Conservation (phyloP, 2,113 vertebrate species). For the Xiphophorus maculatus region DNA sequence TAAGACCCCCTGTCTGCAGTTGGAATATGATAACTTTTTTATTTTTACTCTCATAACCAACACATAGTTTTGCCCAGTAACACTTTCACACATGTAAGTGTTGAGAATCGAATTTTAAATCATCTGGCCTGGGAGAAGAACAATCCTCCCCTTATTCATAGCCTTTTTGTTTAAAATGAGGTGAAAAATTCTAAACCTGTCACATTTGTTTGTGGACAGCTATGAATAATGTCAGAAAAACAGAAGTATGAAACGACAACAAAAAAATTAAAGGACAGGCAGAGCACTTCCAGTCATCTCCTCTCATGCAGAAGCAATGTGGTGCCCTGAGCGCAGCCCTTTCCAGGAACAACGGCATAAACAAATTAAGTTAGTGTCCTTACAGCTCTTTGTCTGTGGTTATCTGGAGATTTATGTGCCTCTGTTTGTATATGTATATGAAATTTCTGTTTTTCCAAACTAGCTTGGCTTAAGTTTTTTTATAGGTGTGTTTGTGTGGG, state of each 20-base stretch:
- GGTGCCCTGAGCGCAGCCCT: constrained; percentile 51
- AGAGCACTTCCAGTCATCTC: constrained; percentile 39
- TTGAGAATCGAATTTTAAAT: not conserved
- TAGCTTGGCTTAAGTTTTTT: constrained; percentile 3
- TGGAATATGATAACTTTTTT: not conserved
- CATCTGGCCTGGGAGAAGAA: no score
- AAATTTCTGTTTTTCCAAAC: constrained; percentile 25
- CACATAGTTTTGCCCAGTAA: not conserved
- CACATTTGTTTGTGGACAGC: not conserved
- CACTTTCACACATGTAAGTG: not conserved
- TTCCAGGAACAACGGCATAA: constrained; percentile 67
- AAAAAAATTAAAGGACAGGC: not conserved
- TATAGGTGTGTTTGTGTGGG: constrained; percentile 4
- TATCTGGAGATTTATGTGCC: constrained; percentile 30
- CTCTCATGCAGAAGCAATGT: constrained; percentile 51
- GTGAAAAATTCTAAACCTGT: not conserved
- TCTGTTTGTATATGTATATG: constrained; percentile 10
- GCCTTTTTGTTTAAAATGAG: not conserved
- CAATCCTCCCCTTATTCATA: not conserved
- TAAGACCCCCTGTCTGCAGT: not conserved
- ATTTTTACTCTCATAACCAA: not conserved
- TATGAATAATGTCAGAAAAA: not conserved
- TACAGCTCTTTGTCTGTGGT: constrained; percentile 48
- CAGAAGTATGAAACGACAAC: constrained; percentile 6
- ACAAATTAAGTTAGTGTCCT: constrained; percentile 67